Base-by-base conservation (phyloP, 2,113 vertebrate species). In the Rhombomys opimus region DNA sequence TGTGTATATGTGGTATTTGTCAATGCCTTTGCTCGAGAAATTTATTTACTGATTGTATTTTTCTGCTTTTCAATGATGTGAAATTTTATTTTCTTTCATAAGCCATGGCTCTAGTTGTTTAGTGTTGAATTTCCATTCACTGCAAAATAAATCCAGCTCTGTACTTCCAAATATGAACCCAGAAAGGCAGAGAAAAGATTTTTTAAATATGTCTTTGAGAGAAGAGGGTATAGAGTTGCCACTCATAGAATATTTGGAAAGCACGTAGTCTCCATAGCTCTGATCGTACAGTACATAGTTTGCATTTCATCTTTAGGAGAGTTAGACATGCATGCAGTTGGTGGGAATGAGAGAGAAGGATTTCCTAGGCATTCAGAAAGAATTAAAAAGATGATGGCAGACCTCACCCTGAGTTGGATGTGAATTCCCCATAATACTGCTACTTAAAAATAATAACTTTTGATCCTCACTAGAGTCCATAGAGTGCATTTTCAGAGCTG, bases 91-190 rank as follows among this genome's bases (percentile, higher is more conserved):
- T 94, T 88, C 65, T 92, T 91, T 93, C 13, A 84, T 50, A 89
- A 95, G 38, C 7, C n/a, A 35, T 70, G 27, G 6, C 61, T 2
- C 78, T 50, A 25, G 65, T 46, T 88, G 41, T 73, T 96, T 91
- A 65, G 67, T 97, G 90, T 89, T 78, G 67, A 93, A 87, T 94
- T 20, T 73, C 61, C 20, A 97, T 91, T 46, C 2, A 67, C 85
- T 90, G 30, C 80, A 90, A 87, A 92, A 59, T 80, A 93, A 84
- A 80, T 50, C 76, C 87, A 90, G 73, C 63, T 30, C 87, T 73
- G 25, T 65, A 72, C 15, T 89, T 91, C 87, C 78, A 82, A 61
- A 68, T 9, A 9, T 57, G 30, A 41, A 41, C n/a, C 91, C 76
- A 65, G 18, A 88, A 38, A 87, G 22, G 23, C 57, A 46, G 20